Base-by-base conservation (phyloP, 2,113 vertebrate genomes). In the Malurus cyaneus region DNA sequence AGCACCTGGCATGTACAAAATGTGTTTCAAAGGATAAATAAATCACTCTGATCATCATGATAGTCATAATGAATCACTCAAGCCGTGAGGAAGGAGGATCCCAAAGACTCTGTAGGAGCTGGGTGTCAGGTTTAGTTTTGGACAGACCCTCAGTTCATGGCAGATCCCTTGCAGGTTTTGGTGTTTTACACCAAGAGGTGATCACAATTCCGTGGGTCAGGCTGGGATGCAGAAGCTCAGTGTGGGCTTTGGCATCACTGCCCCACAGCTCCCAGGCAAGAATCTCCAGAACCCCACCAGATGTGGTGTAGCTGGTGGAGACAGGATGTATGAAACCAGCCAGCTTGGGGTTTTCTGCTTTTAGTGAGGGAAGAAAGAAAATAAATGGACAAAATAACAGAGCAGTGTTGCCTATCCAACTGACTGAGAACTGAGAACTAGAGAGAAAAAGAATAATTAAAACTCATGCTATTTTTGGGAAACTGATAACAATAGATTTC, bases 401-500 rank as follows among this genome's bases (percentile, higher is more conserved):
- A 74, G 34, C 29, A 17, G 49, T 15, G 18, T 17, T 61, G 18
- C 53, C 31, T 53, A 2, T 50, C n/a, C 47, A 26, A 52, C 56
- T 25, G 56, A 25, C 57, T 64, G 56, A 84, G 73, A 78, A 52
- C 34, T 52, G 49, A 10, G n/a, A 92, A 29, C 21, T 1, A 1
- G 8, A n/a, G 23, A 11, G 5, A 1, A 1, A 3, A 31, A 56
- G 24, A 41, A 5, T 39, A 34, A 49, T 41, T 53, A 65, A 88
- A 92, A 69, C 76, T 69, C 32, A 2, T 32, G 36, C 32, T 69
- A 64, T 86, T 86, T 80, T 56, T 0, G 15, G 42, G n/a, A 79
- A 71, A 61, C 36, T 12, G 84, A 82, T 94, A 91, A 67, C 36
- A 54, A 3, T 4, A 81, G 65, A 73, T 87, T 94, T 94, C 79